Conservation (phyloP, 2,888 invertebrate species). For the Pteria penguin region DNA sequence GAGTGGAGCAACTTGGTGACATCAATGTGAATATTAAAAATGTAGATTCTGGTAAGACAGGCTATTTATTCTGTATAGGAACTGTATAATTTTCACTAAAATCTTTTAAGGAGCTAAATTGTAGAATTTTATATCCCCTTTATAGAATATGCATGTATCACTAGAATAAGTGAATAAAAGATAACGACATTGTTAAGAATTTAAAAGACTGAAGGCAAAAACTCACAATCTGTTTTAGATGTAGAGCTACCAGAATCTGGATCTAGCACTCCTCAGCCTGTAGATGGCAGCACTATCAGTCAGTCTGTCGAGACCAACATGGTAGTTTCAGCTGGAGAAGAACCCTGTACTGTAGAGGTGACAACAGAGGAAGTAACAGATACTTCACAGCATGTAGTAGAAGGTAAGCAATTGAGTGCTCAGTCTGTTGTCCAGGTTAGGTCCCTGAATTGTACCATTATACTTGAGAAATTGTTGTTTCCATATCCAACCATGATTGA, state of each 20-base stretch:
- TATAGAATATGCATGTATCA: no score
- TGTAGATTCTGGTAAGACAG: not conserved
- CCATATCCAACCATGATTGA: not conserved
- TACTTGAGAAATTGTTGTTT: not conserved
- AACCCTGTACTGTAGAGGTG: not conserved
- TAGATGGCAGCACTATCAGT: not conserved
- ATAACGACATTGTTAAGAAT: no score
- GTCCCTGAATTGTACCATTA: not conserved
- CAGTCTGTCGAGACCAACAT: not conserved
- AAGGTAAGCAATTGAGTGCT: not conserved
- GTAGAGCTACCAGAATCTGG: not conserved
- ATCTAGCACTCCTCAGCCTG: not conserved
- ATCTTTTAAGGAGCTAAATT: no score
- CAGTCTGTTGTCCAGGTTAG: not conserved
- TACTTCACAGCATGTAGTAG: slow-evolving; percentile 8
- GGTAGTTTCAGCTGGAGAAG: not conserved
- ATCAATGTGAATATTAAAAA: not conserved
- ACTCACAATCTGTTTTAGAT: no score
- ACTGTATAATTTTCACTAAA: no score
- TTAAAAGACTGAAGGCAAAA: no score
- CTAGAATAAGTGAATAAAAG: no score
- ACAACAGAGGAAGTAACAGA: not conserved
- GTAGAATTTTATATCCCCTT: no score
- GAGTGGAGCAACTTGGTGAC: not conserved
- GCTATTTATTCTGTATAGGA: no score